Percentiles rank a stretch among this genome's conserved stretches.
Evolutionary conservation across 2,888 invertebrate species (phyloP).

Genomic region (Ecdyonurus torrentis): DNA sequence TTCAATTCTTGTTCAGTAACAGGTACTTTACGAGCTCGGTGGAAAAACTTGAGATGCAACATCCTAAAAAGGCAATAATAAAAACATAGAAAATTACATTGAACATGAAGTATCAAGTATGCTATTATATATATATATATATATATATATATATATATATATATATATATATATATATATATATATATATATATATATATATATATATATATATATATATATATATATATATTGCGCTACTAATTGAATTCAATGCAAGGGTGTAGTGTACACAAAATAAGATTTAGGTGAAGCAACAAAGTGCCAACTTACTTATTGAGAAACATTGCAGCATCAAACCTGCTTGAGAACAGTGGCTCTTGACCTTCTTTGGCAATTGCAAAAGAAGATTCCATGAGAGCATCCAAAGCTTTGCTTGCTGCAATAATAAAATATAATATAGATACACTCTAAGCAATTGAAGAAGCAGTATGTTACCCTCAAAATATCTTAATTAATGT

Average conservation of each 20-base stretch:
- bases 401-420: constrained; percentile 81
- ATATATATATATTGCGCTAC: too few relatives aligned
- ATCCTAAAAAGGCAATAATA: constrained; percentile 36
- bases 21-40: constrained; percentile 76
- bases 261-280: too few relatives aligned
- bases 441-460: constrained; percentile 8
- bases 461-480: too few relatives aligned
- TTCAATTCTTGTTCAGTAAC: constrained; percentile 46
- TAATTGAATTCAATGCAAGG: too few relatives aligned
- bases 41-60: constrained; percentile 86
- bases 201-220: too few relatives aligned
- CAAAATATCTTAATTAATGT: too few relatives aligned
- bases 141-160: too few relatives aligned
- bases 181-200: too few relatives aligned
- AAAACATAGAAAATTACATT: neutral
- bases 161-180: neutral
- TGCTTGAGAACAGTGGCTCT: constrained; percentile 58
- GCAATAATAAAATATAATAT: constrained; percentile 14
- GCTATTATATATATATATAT: neutral
- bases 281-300: too few relatives aligned
- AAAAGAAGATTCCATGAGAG: constrained; percentile 81
- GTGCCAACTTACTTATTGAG: constrained; percentile 39
- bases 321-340: constrained; percentile 63
- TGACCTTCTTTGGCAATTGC: constrained; percentile 42
- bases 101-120: too few relatives aligned